Percentiles rank a stretch among this genome's conserved stretches.
Conservation (phyloP, 2,797 vertebrate genomes). For the Oreonectes daqikongensis region DNA sequence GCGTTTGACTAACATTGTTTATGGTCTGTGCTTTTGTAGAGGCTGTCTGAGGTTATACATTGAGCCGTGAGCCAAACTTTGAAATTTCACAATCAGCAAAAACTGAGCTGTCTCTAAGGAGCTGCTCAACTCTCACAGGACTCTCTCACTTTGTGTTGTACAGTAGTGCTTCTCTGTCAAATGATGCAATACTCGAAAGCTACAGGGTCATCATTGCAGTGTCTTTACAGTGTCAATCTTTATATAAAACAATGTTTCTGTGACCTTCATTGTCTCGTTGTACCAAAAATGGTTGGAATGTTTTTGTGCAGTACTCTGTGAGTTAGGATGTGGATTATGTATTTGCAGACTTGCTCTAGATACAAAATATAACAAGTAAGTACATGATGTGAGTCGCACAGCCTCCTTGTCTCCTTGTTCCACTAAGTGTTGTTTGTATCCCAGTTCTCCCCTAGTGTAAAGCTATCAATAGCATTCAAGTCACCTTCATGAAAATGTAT, state of each 20-base stretch:
- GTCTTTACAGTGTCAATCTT: slow-evolving; percentile 4
- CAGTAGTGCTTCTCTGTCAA: slow-evolving; percentile 38
- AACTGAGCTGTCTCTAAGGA: slow-evolving; percentile 44
- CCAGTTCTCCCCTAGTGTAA: slow-evolving; percentile 42
- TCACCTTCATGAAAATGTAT: slow-evolving; percentile 43
- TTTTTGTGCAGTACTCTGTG: not conserved
- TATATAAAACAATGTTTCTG: slow-evolving; percentile 8
- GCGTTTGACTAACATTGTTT: slow-evolving; percentile 31
- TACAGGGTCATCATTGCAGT: slow-evolving; percentile 1
- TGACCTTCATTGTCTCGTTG: not conserved
- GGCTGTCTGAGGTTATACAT: slow-evolving; percentile 18
- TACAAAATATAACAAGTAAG: slow-evolving; percentile 27
- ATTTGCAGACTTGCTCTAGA: slow-evolving; percentile 23
- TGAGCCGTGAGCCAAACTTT: slow-evolving; percentile 38
- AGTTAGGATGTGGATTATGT: slow-evolving; percentile 9
- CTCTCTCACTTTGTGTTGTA: slow-evolving; percentile 30
- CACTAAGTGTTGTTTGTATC: slow-evolving; percentile 29
- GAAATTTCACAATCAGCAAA: slow-evolving; percentile 44
- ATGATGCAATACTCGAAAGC: slow-evolving; percentile 14
- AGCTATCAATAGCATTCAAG: slow-evolving; percentile 39
- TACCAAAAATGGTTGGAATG: not conserved
- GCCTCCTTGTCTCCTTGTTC: slow-evolving; percentile 22
- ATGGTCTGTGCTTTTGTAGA: slow-evolving; percentile 36
- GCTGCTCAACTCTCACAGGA: slow-evolving; percentile 42
- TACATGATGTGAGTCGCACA: slow-evolving; percentile 36